phyloP scores from a whole-genome alignment of 2,888 invertebrate species.

The Tipula confusa region DNA sequence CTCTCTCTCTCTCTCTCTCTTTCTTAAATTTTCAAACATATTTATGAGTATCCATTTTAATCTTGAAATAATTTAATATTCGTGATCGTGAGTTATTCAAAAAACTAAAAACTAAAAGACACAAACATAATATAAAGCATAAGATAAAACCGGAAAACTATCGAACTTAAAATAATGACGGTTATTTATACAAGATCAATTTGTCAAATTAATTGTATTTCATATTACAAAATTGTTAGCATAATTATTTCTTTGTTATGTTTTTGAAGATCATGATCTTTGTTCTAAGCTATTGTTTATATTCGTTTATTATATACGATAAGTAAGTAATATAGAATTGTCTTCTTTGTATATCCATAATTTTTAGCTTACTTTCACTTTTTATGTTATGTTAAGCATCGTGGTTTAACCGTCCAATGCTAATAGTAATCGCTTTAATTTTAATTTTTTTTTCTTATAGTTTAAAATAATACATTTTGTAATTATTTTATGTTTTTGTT shows the following conservation, averaged over 20 bases:
- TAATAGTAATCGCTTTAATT: background rate
- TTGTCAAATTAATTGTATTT: background rate
- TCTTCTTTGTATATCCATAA: background rate
- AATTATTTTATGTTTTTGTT: constrained; percentile 17
- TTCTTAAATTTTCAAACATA: background rate
- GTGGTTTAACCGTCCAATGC: background rate
- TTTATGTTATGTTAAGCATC: background rate
- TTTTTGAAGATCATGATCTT: constrained; percentile 5
- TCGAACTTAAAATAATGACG: background rate
- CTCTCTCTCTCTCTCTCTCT: background rate
- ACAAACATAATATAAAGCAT: background rate
- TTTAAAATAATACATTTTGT: background rate
- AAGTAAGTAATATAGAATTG: background rate
- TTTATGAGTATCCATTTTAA: background rate
- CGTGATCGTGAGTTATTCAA: background rate
- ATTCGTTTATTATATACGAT: background rate
- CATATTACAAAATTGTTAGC: background rate
- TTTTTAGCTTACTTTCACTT: constrained; percentile 13
- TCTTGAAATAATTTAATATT: background rate
- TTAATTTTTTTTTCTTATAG: background rate
- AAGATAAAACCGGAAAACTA: background rate
- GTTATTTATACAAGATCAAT: constrained; percentile 12
- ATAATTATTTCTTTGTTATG: constrained; percentile 25
- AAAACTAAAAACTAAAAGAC: background rate
- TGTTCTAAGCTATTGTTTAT: background rate